A percentile compares a stretch with the other conserved stretches of the same genome.
phyloP scores from a whole-genome alignment of 2,797 vertebrate species.

The Perdix hodgsoniae region DNA sequence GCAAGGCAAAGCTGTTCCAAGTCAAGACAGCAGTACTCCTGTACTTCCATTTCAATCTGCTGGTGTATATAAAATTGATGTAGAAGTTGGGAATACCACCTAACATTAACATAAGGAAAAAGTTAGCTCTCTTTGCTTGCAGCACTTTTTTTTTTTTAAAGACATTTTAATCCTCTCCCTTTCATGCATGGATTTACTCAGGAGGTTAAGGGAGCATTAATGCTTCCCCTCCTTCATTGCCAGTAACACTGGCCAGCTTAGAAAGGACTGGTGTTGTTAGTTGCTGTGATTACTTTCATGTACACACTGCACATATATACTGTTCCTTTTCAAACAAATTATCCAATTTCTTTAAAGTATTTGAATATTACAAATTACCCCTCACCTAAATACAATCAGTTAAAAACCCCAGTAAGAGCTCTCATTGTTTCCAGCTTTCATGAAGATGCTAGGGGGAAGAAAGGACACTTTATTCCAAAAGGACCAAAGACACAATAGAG shows the following conservation, averaged over 20 bases:
- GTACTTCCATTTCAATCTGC: background rate
- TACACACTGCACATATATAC: rapidly evolving
- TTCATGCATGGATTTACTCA: conserved; percentile 35
- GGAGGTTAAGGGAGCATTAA: background rate
- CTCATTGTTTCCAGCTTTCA: background rate
- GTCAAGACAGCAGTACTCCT: background rate
- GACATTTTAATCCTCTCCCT: conserved; percentile 16
- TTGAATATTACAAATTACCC: background rate
- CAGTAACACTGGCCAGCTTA: background rate
- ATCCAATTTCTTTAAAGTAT: background rate
- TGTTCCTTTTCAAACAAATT: background rate
- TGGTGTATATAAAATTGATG: background rate
- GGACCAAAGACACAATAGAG: background rate
- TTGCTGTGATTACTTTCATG: background rate
- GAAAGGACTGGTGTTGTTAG: background rate
- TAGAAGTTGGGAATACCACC: background rate
- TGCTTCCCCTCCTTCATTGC: background rate
- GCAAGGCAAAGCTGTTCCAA: background rate
- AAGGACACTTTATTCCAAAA: background rate
- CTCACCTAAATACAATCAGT: background rate
- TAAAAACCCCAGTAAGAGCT: background rate
- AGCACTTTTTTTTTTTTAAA: background rate
- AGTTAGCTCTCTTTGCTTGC: background rate
- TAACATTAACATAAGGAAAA: conserved; percentile 27
- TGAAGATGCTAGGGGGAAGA: background rate